phyloP scores from a whole-genome alignment of 2,113 vertebrate species.

The Boleophthalmus pectinirostris region DNA sequence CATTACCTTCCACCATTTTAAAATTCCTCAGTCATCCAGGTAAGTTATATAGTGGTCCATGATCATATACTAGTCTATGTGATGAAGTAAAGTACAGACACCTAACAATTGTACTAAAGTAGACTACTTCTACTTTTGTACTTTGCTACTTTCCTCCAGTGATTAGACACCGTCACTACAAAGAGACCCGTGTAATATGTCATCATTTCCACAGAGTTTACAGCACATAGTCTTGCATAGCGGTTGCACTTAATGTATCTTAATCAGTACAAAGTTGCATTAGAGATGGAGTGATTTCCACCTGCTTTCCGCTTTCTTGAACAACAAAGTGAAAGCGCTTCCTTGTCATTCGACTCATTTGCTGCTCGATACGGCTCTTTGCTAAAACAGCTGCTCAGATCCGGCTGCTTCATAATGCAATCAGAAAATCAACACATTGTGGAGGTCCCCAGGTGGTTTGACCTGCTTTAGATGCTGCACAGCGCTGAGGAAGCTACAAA shows the following conservation, averaged over 20 bases:
- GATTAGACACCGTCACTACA: not conserved
- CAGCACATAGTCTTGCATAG: not conserved
- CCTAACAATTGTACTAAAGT: too few species aligned
- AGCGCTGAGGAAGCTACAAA: constrained; percentile 11
- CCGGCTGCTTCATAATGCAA: constrained; percentile 20
- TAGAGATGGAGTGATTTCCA: not conserved
- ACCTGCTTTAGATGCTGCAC: constrained; percentile 23
- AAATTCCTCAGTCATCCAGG: too few species aligned
- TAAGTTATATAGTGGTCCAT: too few species aligned
- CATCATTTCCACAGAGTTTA: not conserved
- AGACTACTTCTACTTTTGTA: too few species aligned
- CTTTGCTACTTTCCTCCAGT: too few species aligned
- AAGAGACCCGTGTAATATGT: constrained; percentile 24
- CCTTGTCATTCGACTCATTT: constrained; percentile 19
- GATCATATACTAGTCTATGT: too few species aligned
- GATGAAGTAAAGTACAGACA: too few species aligned
- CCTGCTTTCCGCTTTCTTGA: not conserved
- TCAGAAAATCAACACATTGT: constrained; percentile 38
- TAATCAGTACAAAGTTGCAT: not conserved
- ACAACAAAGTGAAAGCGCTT: constrained; percentile 6
- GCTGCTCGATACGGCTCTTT: constrained; percentile 16
- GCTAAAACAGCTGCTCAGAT: constrained; percentile 28
- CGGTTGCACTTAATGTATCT: not conserved
- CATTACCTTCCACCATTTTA: too few species aligned
- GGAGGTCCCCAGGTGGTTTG: constrained; percentile 22